A percentile compares a stretch with the other conserved stretches of the same genome.
phyloP scores from a whole-genome alignment of 1,140 invertebrate genomes.

The Procambarus clarkii region DNA sequence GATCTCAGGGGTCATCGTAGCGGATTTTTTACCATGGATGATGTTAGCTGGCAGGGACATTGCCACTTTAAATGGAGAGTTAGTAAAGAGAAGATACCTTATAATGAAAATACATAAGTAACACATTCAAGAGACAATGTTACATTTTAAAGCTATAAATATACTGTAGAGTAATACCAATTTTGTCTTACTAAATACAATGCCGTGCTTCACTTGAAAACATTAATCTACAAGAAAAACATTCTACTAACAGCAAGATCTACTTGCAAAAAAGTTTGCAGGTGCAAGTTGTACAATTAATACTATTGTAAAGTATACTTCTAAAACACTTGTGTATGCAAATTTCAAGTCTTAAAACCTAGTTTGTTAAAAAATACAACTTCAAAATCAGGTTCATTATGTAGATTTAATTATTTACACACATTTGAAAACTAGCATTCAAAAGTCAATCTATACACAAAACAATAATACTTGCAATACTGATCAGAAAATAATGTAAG shows the following conservation, averaged over 20 bases:
- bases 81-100: neutral
- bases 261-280: neutral
- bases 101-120: neutral
- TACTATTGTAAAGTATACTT: neutral
- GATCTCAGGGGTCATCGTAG: neutral
- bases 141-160: neutral
- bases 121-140: neutral
- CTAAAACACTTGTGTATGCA: neutral
- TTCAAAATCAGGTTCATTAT: too few species aligned
- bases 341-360: too few species aligned
- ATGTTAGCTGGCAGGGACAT: conserved; percentile 27
- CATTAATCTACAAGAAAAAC: neutral
- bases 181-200: too few species aligned
- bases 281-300: neutral
- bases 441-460: too few species aligned
- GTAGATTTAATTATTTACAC: too few species aligned
- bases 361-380: too few species aligned
- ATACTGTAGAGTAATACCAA: neutral
- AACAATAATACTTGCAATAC: too few species aligned
- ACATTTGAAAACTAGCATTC: too few species aligned
- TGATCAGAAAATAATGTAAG: too few species aligned
- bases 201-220: neutral
- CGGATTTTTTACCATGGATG: conserved; percentile 17
- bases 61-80: neutral
- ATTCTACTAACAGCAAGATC: neutral